Conservation (phyloP, 1,140 invertebrate species). For the Euschistus heros region DNA sequence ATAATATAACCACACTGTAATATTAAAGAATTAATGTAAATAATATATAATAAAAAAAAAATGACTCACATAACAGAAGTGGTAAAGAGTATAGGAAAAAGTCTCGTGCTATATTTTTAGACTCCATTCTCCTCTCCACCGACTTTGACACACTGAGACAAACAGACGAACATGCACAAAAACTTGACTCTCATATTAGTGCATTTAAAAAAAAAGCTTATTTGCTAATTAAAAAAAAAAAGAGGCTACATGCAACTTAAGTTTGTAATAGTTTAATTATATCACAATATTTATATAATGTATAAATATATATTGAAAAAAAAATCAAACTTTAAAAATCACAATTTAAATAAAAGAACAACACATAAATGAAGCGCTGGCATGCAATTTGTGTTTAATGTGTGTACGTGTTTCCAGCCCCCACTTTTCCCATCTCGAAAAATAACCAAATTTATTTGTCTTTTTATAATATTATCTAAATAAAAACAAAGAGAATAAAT, state of each 20-base stretch:
- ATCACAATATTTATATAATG: too few relatives aligned
- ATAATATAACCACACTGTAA: too few relatives aligned
- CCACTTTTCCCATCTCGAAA: not conserved
- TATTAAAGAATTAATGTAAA: too few relatives aligned
- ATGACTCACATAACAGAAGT: conserved; percentile 17
- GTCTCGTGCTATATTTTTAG: conserved; percentile 16
- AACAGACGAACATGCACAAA: conserved; percentile 16
- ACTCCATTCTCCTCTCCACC: conserved; percentile 17
- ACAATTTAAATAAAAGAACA: not conserved
- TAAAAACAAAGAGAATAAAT: too few relatives aligned
- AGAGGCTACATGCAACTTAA: conserved; percentile 4
- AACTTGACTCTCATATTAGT: conserved; percentile 17
- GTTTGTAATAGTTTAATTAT: too few relatives aligned
- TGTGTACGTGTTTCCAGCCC: conserved; percentile 11
- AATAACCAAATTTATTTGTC: too few relatives aligned
- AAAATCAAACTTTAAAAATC: not conserved
- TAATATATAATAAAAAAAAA: not conserved
- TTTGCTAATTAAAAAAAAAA: conserved; percentile 12
- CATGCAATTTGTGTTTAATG: conserved; percentile 3
- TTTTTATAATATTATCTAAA: too few relatives aligned
- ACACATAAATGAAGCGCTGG: conserved; percentile 8
- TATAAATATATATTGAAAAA: not conserved
- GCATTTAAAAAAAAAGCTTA: conserved; percentile 17
- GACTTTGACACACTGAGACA: conserved; percentile 17
- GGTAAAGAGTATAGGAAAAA: conserved; percentile 17